Base-by-base conservation (phyloP, 2,113 vertebrate species). In the Probosciger aterrimus region DNA sequence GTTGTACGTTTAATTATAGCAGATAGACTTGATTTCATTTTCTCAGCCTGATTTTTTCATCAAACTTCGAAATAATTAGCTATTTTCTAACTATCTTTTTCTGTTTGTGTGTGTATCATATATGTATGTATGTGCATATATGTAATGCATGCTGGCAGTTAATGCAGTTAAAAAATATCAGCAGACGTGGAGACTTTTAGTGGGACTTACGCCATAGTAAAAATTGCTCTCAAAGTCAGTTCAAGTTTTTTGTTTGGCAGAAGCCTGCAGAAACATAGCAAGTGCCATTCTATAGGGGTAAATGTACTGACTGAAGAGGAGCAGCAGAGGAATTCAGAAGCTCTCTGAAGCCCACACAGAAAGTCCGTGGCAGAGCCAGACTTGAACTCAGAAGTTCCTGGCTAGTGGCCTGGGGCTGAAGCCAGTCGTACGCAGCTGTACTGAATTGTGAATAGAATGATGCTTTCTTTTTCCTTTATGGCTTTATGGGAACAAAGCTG, bases 321-420 rank as follows among this genome's bases (percentile, higher is more conserved):
- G 63, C 35, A 46, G 33, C 33, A 52, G 37, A 64, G 68, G 75
- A 73, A 28, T 60, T 10, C 2, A 23, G 71, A 63, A 33, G 12
- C 46, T 63, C 27, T 80, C 65, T 35, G 35, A 82, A 82, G 89
- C 90, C 90, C 88, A 84, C 95, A 95, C 90, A 92, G 74, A 70
- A 91, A 81, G 60, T 64, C 79, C 39, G 47, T 82, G 73, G 60
- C 82, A 77, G 90, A 92, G 93, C 90, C 95, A 93, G 69, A 35
- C 74, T 93, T 78, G 43, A 94, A 79, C 92, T 94, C 82, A 92
- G 64, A 96, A 93, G 86, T 95, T 96, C 92, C 92, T 96, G 95
- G 93, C 95, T 86, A 75, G 24, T 86, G 62, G 76, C 88, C 96
- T 92, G 69, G 47, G 28, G 50, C 73, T 83, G 80, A 71, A 90